A percentile compares a stretch with the other conserved stretches of the same genome.
phyloP scores from a whole-genome alignment of 2,113 vertebrate genomes.

The Passer montanus region DNA sequence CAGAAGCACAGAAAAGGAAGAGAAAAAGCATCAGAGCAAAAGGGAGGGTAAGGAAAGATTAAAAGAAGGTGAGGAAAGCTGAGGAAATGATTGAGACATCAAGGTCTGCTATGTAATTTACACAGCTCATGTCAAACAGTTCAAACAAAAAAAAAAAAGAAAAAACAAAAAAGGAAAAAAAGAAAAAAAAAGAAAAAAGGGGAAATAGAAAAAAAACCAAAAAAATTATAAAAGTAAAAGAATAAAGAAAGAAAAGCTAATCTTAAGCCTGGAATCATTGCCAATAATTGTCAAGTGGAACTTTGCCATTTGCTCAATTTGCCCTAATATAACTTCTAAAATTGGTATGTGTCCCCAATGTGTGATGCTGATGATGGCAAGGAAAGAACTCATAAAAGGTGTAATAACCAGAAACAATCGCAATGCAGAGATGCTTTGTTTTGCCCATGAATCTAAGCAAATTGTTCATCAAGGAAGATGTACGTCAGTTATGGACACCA shows the following conservation, averaged over 20 bases:
- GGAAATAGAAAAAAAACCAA: not conserved
- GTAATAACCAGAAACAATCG: not conserved
- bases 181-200: not conserved
- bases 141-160: not conserved
- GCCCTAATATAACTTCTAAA: not conserved
- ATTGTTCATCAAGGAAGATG: not conserved
- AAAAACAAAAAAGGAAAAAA: not conserved
- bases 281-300: not conserved
- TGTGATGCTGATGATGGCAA: not conserved
- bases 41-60: not conserved
- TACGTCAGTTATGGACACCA: not conserved
- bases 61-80: not conserved
- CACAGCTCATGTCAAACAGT: not conserved
- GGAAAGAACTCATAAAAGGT: not conserved
- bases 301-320: not conserved
- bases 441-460: not conserved
- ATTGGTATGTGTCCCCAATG: accelerated
- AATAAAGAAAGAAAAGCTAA: not conserved
- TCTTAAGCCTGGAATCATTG: not conserved
- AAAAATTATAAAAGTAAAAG: not conserved
- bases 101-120: not conserved
- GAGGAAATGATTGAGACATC: not conserved
- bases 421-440: not conserved
- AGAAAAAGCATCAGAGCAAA: not conserved
- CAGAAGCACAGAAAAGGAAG: not conserved